Evolutionary conservation across 2,113 vertebrate species (phyloP).

Genomic region (Buteo buteo): DNA sequence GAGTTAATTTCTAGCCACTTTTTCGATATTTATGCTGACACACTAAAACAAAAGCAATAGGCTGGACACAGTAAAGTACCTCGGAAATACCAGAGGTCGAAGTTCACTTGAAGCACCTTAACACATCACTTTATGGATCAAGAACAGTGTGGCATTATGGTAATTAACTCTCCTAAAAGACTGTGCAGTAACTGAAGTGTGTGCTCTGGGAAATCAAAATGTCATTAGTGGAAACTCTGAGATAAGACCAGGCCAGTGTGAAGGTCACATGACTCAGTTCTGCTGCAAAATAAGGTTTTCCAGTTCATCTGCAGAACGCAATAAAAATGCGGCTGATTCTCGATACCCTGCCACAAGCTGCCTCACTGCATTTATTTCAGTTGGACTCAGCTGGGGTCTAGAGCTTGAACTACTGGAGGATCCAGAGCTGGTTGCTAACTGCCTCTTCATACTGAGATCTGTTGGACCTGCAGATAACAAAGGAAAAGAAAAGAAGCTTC

Average conservation of each 20-base stretch:
- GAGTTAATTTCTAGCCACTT: slow-evolving; percentile 75
- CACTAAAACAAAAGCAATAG: slow-evolving; percentile 76
- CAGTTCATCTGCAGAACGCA: slow-evolving; percentile 97
- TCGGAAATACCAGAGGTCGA: slow-evolving; percentile 68
- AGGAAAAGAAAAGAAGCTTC: background rate
- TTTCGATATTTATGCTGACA: slow-evolving; percentile 78
- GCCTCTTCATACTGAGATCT: slow-evolving; percentile 98
- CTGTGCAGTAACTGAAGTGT: slow-evolving; percentile 70
- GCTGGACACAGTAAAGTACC: slow-evolving; percentile 75
- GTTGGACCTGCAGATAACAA: slow-evolving; percentile 84
- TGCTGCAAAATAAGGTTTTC: slow-evolving; percentile 99
- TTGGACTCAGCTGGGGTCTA: slow-evolving; percentile 93
- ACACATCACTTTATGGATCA: slow-evolving; percentile 75
- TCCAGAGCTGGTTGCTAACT: slow-evolving; percentile 84
- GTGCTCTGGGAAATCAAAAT: slow-evolving; percentile 76
- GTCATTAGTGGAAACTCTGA: slow-evolving; percentile 79
- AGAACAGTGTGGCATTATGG: slow-evolving; percentile 75
- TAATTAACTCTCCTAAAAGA: slow-evolving; percentile 75
- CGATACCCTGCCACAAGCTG: slow-evolving; percentile 97
- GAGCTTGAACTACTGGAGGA: slow-evolving; percentile 88
- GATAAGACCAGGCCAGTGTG: slow-evolving; percentile 65
- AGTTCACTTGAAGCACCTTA: slow-evolving; percentile 77
- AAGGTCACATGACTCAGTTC: slow-evolving; percentile 84
- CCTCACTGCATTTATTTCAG: slow-evolving; percentile 94
- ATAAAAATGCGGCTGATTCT: slow-evolving; percentile 95